phyloP scores from a whole-genome alignment of 2,888 invertebrate genomes.

The Cheilosia scutellata region DNA sequence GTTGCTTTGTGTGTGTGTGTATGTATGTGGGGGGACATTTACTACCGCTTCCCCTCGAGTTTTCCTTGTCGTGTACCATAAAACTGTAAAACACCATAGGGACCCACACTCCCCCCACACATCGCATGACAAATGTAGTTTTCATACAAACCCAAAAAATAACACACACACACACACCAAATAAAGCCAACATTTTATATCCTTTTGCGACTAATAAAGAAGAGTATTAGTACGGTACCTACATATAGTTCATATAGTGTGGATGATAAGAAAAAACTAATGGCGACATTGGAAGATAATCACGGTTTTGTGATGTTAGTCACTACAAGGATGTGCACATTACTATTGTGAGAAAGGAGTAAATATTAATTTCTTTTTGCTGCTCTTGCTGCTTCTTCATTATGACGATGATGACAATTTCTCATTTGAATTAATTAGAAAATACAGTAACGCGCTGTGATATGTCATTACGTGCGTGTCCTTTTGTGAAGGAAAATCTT shows the following conservation, averaged over 20 bases:
- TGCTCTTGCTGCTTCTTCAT: neutral
- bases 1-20: neutral
- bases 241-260: slow-evolving; percentile 7
- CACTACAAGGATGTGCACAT: neutral
- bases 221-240: slow-evolving; percentile 34
- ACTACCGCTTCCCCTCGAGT: slow-evolving; percentile 44
- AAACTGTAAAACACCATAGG: slow-evolving; percentile 63
- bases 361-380: slow-evolving; percentile 43
- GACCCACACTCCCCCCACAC: slow-evolving; percentile 26
- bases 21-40: slow-evolving; percentile 12
- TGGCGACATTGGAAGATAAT: slow-evolving; percentile 11
- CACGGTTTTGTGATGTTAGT: slow-evolving; percentile 3
- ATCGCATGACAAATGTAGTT: slow-evolving; percentile 60
- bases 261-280: slow-evolving; percentile 52
- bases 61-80: slow-evolving; percentile 29
- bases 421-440: slow-evolving; percentile 75
- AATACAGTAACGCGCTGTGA: slow-evolving; percentile 69
- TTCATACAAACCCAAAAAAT: slow-evolving; percentile 38
- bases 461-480: slow-evolving; percentile 64
- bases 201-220: slow-evolving; percentile 59
- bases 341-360: slow-evolving; percentile 30
- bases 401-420: slow-evolving; percentile 58
- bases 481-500: slow-evolving; percentile 43
- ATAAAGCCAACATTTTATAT: slow-evolving; percentile 71
- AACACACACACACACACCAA: slow-evolving; percentile 17